Evolutionary conservation across 35 echinoderm and acorn worm species (phyloP).

Genomic region (Antedon bifida): DNA sequence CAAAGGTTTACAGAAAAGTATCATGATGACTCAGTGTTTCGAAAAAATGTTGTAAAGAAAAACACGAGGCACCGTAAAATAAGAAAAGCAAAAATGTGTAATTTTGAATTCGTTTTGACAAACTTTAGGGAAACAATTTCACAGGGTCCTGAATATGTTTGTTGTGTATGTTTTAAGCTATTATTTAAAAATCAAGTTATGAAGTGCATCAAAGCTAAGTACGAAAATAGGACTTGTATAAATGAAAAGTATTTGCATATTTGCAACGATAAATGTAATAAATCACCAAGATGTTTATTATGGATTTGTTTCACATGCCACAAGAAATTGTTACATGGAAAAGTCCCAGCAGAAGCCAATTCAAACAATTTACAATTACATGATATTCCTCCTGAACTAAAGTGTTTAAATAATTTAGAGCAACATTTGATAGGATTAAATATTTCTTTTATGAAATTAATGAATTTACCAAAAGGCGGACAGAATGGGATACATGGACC

Average conservation of each 20-base stretch:
- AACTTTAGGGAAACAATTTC: conserved; percentile 18
- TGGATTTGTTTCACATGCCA: conserved; percentile 27
- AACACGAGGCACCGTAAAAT: not conserved
- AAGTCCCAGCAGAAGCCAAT: conserved; percentile 13
- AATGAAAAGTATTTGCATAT: conserved; percentile 19
- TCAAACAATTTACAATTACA: conserved; percentile 7
- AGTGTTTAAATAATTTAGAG: conserved; percentile 14
- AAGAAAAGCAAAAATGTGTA: not conserved
- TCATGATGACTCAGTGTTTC: not conserved
- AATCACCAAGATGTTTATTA: conserved; percentile 16
- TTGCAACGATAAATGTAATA: conserved; percentile 4
- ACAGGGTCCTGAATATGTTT: conserved; percentile 35
- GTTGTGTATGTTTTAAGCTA: conserved; percentile 27
- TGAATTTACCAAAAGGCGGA: conserved; percentile 31
- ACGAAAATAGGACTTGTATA: conserved; percentile 10
- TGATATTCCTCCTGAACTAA: not conserved
- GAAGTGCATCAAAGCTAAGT: conserved; percentile 18
- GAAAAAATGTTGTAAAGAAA: not conserved
- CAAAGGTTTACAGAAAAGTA: conserved; percentile 3
- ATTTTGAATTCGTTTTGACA: not conserved
- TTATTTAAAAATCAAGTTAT: conserved; percentile 27
- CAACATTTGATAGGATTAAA: conserved; percentile 1
- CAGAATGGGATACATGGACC: conserved; percentile 45
- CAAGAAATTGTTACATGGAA: conserved; percentile 4
- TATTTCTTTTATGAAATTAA: conserved; percentile 43